Evolutionary conservation across 2,888 invertebrate species (phyloP).

Genomic region (Achlya flavicornis): DNA sequence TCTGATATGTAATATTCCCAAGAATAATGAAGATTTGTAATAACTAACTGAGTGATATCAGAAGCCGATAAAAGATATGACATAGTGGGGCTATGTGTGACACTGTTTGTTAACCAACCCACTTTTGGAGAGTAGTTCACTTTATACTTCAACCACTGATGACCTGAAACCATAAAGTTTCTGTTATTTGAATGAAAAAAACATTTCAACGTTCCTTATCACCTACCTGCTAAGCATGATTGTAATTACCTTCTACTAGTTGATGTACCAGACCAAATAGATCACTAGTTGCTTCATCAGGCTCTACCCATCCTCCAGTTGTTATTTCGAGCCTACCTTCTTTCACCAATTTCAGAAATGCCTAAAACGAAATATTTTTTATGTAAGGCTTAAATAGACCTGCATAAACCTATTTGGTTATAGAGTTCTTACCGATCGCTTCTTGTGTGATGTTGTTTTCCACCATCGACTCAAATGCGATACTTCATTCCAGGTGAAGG

Average conservation of each 20-base stretch:
- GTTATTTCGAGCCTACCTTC: constrained; percentile 94
- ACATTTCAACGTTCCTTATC: not conserved
- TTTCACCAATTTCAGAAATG: constrained; percentile 88
- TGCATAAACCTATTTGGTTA: not conserved
- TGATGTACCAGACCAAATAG: constrained; percentile 95
- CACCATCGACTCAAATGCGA: constrained; percentile 76
- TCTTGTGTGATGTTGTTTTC: constrained; percentile 60
- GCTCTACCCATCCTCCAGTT: constrained; percentile 97
- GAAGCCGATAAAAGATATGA: constrained; percentile 92
- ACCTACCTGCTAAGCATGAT: not conserved
- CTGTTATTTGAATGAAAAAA: not conserved
- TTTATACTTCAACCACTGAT: constrained; percentile 93
- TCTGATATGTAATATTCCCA: constrained; percentile 97
- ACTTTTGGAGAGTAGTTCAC: constrained; percentile 90
- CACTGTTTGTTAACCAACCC: constrained; percentile 97
- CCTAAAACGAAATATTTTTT: constrained; percentile 52
- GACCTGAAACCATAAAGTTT: constrained; percentile 85
- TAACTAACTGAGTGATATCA: constrained; percentile 91
- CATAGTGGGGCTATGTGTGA: constrained; percentile 96
- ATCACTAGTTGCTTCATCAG: constrained; percentile 95
- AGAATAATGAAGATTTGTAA: constrained; percentile 95
- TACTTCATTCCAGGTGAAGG: constrained; percentile 75
- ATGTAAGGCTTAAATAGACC: not conserved
- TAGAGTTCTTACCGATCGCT: constrained; percentile 57
- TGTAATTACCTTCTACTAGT: constrained; percentile 89